Evolutionary conservation across 2,888 invertebrate genomes (phyloP), one percentile per base, ranked within the genome.

Genomic region (Andrena praecox): DNA sequence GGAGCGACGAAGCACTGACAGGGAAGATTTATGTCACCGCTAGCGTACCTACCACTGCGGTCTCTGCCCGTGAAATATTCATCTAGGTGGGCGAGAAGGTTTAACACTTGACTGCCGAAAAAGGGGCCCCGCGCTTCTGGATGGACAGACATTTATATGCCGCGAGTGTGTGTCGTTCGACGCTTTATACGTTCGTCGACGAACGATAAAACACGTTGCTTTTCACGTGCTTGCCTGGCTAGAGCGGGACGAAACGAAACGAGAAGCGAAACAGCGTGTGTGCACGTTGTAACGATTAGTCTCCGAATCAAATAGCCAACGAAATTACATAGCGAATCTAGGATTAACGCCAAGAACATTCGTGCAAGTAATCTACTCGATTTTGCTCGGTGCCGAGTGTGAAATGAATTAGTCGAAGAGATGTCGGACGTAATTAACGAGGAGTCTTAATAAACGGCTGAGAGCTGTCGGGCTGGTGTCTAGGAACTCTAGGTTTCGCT

Each of bases 371-470:
- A 54, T 54, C 20, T 54, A 24, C 20, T 54, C 8, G 20, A 54
- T 54, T 54, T 54, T 20, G 16, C 42, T 42, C n/a, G 16, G 27
- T 12, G 20, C 33, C n/a, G 3, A 16, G 16, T 20, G 12, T 29
- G 67, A 48, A 79, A 69, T 85, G 85, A 87, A 87, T 88, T 87
- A 80, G 80, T 80, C 73, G 70, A 78, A 81, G 80, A 82, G 80
- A 79, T 67, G 73, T 66, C 76, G 71, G 76, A 62, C 33, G 77
- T 78, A 84, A 86, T 89, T 89, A 86, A 84, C 71, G 70, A 80
- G 78, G 59, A 62, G 76, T 80, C 78, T 82, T 85, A 82, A 74
- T 76, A 77, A 82, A 79, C 68, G 63, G 75, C 50, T 63, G 75
- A 80, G 77, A 85, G 77, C 76, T 74, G 60, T 74, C 71, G 31